Conservation (phyloP, 2,888 invertebrate species). For the Carcina quercana region DNA sequence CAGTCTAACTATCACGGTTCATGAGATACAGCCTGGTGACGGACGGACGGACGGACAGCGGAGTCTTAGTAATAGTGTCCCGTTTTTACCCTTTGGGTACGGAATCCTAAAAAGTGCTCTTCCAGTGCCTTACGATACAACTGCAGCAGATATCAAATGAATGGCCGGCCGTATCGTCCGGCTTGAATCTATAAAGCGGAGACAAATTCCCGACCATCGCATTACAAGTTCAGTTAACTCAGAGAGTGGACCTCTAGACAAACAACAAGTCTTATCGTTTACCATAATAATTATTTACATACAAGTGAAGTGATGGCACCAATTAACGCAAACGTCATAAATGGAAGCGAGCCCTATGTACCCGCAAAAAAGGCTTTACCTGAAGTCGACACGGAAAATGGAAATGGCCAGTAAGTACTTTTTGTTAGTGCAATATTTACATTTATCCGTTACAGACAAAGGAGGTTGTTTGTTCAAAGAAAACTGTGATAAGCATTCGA, state of each 20-base stretch:
- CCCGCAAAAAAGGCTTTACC: slow-evolving; percentile 50
- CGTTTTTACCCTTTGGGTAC: no score
- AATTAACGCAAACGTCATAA: slow-evolving; percentile 48
- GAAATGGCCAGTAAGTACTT: slow-evolving; percentile 33
- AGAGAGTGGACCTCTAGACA: slow-evolving; percentile 33
- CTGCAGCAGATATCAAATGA: slow-evolving; percentile 9
- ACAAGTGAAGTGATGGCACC: slow-evolving; percentile 59
- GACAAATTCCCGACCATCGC: slow-evolving; percentile 32
- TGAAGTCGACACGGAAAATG: slow-evolving; percentile 54
- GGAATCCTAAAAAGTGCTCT: no score
- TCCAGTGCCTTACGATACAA: no score
- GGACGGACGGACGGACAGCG: no score
- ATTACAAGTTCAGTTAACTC: slow-evolving; percentile 51
- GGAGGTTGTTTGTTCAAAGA: no score
- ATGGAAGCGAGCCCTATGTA: slow-evolving; percentile 37
- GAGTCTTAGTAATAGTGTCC: no score
- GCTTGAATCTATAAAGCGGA: slow-evolving; percentile 47
- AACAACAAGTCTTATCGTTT: slow-evolving; percentile 21
- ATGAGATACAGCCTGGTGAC: no score
- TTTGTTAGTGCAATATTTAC: no score
- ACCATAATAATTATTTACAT: slow-evolving; percentile 15
- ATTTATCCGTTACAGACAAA: no score
- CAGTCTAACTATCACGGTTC: no score
- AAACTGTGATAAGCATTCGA: no score
- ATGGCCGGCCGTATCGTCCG: slow-evolving; percentile 22